phyloP scores from a whole-genome alignment of 2,797 vertebrate genomes.

The Mormyrus proboscirostris region DNA sequence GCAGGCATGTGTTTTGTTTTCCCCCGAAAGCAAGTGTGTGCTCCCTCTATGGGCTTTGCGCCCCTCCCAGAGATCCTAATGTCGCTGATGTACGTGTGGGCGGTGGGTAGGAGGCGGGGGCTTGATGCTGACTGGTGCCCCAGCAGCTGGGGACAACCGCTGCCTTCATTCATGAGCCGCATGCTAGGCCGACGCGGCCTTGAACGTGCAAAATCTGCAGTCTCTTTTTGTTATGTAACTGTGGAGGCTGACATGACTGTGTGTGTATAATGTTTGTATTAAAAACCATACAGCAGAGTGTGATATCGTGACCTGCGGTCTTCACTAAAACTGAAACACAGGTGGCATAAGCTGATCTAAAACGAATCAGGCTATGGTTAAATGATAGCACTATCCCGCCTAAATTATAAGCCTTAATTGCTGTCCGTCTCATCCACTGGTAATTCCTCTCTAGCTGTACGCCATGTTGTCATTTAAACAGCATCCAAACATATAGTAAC shows the following conservation, averaged over 20 bases:
- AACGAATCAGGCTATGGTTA: constrained; percentile 13
- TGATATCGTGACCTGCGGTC: constrained; percentile 43
- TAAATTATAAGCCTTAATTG: constrained; percentile 6
- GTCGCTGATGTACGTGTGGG: constrained; percentile 1
- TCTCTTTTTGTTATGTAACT: background rate
- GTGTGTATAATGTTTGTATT: constrained; percentile 14
- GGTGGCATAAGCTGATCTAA: constrained; percentile 43
- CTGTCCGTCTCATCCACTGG: constrained; percentile 38
- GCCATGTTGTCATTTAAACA: constrained; percentile 52
- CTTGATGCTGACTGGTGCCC: constrained; percentile 32
- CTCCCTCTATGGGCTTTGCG: background rate
- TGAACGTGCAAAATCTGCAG: background rate
- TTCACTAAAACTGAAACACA: constrained; percentile 57
- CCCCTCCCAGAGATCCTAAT: constrained; percentile 16
- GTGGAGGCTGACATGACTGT: constrained; percentile 9
- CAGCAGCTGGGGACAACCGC: constrained; percentile 24
- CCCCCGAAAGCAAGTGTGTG: background rate
- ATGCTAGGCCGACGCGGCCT: background rate
- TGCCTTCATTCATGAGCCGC: constrained; percentile 18
- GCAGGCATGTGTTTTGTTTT: background rate
- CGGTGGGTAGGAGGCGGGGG: background rate
- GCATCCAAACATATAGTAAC: constrained; percentile 58
- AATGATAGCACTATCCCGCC: constrained; percentile 26
- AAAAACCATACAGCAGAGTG: constrained; percentile 34
- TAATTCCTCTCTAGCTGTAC: constrained; percentile 37